A percentile compares a stretch with the other conserved stretches of the same genome.
These are phyloP conservation scores for Rhagoletis zephyria DNA, from an alignment of 1,140 invertebrate species.

Conservation along the genomic window DNA sequence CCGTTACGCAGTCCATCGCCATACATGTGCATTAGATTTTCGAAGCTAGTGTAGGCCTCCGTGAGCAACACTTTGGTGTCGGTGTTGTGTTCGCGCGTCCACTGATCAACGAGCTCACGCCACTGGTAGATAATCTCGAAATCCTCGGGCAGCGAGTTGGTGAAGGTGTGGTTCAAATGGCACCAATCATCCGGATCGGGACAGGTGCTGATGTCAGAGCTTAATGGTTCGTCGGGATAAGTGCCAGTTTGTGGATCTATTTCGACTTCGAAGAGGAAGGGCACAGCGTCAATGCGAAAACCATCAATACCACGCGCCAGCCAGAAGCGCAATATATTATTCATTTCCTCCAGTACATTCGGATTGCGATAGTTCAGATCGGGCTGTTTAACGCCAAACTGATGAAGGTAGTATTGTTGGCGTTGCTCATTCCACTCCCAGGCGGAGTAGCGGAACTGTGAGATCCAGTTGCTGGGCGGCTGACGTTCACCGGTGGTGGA, in stretches of 20 bases:
- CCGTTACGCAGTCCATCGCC: slow-evolving; percentile 74
- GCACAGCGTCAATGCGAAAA: slow-evolving; percentile 81
- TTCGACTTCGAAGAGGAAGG: slow-evolving; percentile 76
- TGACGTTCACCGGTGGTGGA: slow-evolving; percentile 59
- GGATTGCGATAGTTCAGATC: slow-evolving; percentile 82
- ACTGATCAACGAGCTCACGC: slow-evolving; percentile 75
- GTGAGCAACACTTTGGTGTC: slow-evolving; percentile 79
- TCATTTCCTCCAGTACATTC: slow-evolving; percentile 77
- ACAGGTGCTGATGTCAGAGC: slow-evolving; percentile 57
- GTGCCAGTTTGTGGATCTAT: slow-evolving; percentile 74
- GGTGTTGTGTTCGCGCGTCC: slow-evolving; percentile 61
- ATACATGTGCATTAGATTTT: slow-evolving; percentile 78
- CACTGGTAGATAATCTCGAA: slow-evolving; percentile 76
- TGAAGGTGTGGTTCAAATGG: slow-evolving; percentile 77
- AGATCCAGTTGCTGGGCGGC: slow-evolving; percentile 81
- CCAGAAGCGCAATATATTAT: slow-evolving; percentile 80
- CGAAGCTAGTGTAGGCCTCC: slow-evolving; percentile 78
- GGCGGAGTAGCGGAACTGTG: slow-evolving; percentile 76
- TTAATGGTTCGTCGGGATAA: slow-evolving; percentile 75
- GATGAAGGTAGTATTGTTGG: slow-evolving; percentile 80
- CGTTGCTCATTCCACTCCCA: slow-evolving; percentile 78
- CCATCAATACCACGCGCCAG: slow-evolving; percentile 81
- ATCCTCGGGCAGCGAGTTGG: slow-evolving; percentile 75
- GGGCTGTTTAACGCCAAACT: slow-evolving; percentile 78
- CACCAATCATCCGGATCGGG: slow-evolving; percentile 73